phyloP scores from a whole-genome alignment of 2,113 vertebrate genomes.

The Isurus oxyrinchus region DNA sequence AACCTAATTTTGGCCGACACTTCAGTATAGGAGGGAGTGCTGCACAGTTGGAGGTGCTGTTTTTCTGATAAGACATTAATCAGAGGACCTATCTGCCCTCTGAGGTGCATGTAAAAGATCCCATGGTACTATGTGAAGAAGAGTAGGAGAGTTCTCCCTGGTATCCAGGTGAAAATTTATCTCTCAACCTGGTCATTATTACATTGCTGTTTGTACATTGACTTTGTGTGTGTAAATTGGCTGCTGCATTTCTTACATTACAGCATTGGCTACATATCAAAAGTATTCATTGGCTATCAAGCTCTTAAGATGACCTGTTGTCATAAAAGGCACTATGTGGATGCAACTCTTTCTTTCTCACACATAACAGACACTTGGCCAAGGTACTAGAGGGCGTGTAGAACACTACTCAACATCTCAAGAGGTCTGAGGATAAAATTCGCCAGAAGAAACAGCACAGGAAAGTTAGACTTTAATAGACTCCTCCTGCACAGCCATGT shows the following conservation, averaged over 20 bases:
- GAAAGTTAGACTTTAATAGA: not conserved
- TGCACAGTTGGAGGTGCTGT: not conserved
- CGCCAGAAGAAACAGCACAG: not conserved
- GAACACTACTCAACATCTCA: not conserved
- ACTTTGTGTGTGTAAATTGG: not conserved
- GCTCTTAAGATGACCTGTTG: not conserved
- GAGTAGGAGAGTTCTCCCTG: not conserved
- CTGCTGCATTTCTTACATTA: not conserved
- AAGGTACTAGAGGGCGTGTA: not conserved
- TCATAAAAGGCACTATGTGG: not conserved
- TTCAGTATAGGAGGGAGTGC: too few relatives aligned
- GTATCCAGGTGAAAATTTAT: too few relatives aligned
- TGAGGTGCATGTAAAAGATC: not conserved
- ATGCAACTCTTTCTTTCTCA: not conserved
- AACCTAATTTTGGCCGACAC: too few relatives aligned
- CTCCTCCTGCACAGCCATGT: not conserved
- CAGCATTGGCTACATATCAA: not conserved
- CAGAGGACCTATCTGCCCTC: not conserved
- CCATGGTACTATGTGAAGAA: not conserved
- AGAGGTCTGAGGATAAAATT: not conserved
- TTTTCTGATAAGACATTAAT: not conserved
- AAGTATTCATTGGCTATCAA: not conserved
- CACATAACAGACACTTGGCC: not conserved
- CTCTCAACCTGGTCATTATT: not conserved
- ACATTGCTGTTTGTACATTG: not conserved